Conservation (phyloP, 2,797 vertebrate genomes). For the Paguma larvata region DNA sequence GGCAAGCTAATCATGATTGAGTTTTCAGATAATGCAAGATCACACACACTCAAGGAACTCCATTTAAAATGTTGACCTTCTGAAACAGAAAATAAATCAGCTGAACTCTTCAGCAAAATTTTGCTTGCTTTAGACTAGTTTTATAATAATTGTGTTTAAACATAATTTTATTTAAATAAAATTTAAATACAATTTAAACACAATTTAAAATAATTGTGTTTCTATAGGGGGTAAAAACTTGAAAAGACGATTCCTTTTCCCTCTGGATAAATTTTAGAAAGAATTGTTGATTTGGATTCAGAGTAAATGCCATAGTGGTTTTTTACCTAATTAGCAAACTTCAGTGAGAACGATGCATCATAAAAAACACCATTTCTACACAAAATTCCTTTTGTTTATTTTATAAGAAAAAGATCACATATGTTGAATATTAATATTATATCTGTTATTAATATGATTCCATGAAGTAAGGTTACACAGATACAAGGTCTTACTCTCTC, state of each 20-base stretch:
- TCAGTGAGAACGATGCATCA: not conserved
- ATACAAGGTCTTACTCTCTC: not conserved
- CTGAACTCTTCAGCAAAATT: slow-evolving; percentile 40
- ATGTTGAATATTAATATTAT: not conserved
- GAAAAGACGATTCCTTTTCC: not conserved
- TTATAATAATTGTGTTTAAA: slow-evolving; percentile 34
- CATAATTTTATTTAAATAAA: too few relatives aligned
- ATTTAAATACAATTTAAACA: too few relatives aligned
- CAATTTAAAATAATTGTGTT: slow-evolving; percentile 12
- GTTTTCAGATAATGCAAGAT: slow-evolving; percentile 18
- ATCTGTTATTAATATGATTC: not conserved
- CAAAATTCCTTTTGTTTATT: not conserved
- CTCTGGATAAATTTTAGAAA: not conserved
- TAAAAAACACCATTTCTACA: not conserved
- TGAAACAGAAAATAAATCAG: not conserved
- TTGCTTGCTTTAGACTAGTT: slow-evolving; percentile 44
- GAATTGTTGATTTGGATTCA: not conserved
- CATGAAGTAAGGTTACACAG: not conserved
- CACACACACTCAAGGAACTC: not conserved
- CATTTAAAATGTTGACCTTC: slow-evolving; percentile 35
- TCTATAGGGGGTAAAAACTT: not conserved
- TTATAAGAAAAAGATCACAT: slow-evolving; percentile 11
- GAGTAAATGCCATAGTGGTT: not conserved
- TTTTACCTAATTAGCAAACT: not conserved
- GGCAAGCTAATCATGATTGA: slow-evolving; percentile 51